Evolutionary conservation across 2,113 vertebrate species (phyloP).

Genomic region (Poecilia latipinna): DNA sequence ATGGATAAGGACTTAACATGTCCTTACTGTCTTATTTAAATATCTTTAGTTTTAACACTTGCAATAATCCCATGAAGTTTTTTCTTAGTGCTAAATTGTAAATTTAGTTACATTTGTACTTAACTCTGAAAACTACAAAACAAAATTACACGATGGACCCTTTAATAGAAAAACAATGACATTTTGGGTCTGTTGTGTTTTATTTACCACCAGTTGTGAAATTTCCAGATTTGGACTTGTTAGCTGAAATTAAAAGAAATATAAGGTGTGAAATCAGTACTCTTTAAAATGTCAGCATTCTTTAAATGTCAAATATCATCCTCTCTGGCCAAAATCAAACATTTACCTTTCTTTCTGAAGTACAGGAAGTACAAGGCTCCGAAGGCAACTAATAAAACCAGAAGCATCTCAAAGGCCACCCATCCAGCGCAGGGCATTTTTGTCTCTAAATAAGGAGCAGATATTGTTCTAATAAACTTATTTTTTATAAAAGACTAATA

Average conservation of each 20-base stretch:
- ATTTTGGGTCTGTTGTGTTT: neutral
- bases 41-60: too few species aligned
- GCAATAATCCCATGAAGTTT: too few species aligned
- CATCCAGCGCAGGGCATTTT: constrained; percentile 23
- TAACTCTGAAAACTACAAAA: too few species aligned
- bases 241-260: constrained; percentile 11
- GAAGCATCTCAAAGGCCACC: constrained; percentile 12
- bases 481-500: neutral
- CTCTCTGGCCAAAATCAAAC: neutral
- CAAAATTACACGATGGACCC: too few species aligned
- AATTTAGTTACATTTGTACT: too few species aligned
- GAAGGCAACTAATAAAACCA: neutral
- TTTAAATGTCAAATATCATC: neutral
- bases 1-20: too few species aligned
- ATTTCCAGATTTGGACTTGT: neutral
- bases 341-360: neutral
- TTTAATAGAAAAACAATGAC: neutral
- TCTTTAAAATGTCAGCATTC: neutral
- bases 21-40: too few species aligned
- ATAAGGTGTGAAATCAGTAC: neutral
- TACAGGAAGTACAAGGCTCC: neutral
- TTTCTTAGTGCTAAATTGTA: too few species aligned
- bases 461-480: neutral
- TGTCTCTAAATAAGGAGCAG: constrained; percentile 16
- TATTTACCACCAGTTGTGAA: constrained; percentile 10